Evolutionary conservation across 1,140 invertebrate species (phyloP).

Genomic region (Eulimnadia texana): DNA sequence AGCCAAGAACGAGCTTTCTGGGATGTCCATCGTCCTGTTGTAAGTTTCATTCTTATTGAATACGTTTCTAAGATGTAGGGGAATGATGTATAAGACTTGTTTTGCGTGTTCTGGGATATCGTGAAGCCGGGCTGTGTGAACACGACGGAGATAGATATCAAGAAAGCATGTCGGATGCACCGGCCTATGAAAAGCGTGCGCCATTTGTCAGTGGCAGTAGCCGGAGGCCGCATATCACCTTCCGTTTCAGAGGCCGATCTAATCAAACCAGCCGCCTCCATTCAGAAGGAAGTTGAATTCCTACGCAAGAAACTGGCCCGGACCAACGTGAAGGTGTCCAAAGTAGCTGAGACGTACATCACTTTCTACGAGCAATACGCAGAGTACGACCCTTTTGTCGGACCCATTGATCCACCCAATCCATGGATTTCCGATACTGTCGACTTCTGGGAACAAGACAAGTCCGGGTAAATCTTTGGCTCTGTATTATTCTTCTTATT

Average conservation of each 20-base stretch:
- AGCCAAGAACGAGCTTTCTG: constrained; percentile 98
- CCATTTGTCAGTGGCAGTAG: constrained; percentile 34
- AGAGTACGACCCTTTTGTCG: constrained; percentile 89
- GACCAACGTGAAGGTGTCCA: constrained; percentile 87
- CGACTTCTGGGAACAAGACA: constrained; percentile 93
- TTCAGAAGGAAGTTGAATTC: constrained; percentile 44
- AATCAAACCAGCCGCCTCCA: constrained; percentile 28
- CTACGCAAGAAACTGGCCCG: constrained; percentile 65
- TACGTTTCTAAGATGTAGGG: too few species aligned
- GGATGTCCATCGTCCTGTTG: constrained; percentile 97
- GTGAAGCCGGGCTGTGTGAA: constrained; percentile 97
- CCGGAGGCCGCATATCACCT: constrained; percentile 43
- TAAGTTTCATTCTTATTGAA: constrained; percentile 30
- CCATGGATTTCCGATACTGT: constrained; percentile 92
- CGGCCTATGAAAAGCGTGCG: constrained; percentile 40
- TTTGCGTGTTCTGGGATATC: too few species aligned
- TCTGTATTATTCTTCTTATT: background rate
- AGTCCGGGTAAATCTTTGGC: constrained; percentile 49
- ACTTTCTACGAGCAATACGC: constrained; percentile 91
- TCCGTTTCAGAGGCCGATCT: constrained; percentile 40
- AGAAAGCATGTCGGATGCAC: constrained; percentile 82
- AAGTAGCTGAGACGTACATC: constrained; percentile 90
- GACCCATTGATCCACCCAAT: constrained; percentile 77
- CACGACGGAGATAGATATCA: constrained; percentile 95
- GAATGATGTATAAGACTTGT: too few species aligned